Evolutionary conservation across 2,113 vertebrate genomes (phyloP).

Genomic region (Gallinago media): DNA sequence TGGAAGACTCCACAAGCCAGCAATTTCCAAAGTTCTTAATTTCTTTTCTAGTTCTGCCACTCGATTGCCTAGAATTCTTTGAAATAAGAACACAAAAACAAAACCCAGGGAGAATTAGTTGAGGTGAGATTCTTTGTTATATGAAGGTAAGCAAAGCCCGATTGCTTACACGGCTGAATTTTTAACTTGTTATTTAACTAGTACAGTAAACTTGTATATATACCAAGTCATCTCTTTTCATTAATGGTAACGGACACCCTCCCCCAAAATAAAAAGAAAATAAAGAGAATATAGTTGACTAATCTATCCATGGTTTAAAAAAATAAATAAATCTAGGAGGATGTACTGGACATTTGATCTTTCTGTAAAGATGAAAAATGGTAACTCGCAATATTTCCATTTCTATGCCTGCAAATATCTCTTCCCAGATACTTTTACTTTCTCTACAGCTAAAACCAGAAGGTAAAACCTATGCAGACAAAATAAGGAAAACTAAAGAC

Average conservation of each 20-base stretch:
- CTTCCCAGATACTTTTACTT: neutral
- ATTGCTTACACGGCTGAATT: neutral
- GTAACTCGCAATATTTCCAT: neutral
- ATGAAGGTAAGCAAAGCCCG: neutral
- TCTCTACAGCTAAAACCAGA: neutral
- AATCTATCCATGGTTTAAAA: neutral
- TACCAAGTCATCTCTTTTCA: neutral
- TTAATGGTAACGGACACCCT: neutral
- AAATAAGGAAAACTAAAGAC: neutral
- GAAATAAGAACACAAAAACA: neutral
- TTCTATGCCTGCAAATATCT: neutral
- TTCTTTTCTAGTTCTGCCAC: constrained; percentile 96
- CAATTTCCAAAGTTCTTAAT: constrained; percentile 92
- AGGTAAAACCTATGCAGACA: neutral
- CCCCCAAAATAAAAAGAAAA: neutral
- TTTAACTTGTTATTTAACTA: neutral
- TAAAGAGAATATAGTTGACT: neutral
- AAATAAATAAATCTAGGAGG: neutral
- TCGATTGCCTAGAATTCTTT: constrained; percentile 93
- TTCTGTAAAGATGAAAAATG: neutral
- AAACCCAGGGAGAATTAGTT: neutral
- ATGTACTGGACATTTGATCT: neutral
- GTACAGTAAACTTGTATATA: neutral
- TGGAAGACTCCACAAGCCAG: constrained; percentile 97
- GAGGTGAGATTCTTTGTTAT: neutral